These are phyloP conservation scores for Carduelis carduelis DNA, from an alignment of 2,797 vertebrate genomes.

Conservation along the genomic window DNA sequence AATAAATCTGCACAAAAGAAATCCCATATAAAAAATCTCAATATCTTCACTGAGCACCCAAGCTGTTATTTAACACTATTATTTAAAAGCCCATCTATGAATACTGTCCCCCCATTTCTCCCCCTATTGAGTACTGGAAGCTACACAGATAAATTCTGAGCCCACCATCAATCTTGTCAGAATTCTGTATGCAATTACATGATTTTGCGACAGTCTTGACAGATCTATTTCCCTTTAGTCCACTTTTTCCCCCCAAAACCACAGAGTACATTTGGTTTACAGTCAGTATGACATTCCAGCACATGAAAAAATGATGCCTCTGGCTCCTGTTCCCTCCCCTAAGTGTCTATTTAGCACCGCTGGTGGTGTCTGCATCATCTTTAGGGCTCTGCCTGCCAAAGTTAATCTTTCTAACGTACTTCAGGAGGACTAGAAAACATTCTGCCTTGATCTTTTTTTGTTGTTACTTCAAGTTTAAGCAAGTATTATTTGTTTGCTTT, in stretches of 20 bases:
- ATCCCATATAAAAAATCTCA: not conserved
- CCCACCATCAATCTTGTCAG: not conserved
- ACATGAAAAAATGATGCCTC: not conserved
- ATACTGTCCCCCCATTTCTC: not conserved
- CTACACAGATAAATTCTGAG: not conserved
- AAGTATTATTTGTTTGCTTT: constrained; percentile 1
- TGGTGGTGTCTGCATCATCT: not conserved
- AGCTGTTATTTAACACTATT: not conserved
- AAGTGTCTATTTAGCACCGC: not conserved
- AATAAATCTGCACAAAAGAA: not conserved
- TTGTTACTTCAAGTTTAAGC: not conserved
- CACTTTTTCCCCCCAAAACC: not conserved
- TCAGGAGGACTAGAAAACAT: not conserved
- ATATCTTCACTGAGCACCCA: not conserved
- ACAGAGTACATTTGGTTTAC: not conserved
- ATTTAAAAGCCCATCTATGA: not conserved
- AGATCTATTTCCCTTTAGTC: not conserved
- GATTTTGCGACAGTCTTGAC: not conserved
- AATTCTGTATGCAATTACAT: not conserved
- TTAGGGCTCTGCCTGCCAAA: not conserved
- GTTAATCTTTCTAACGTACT: not conserved
- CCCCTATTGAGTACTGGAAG: not conserved
- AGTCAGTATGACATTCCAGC: not conserved
- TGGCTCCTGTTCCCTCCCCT: not conserved
- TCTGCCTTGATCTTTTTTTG: not conserved